These are phyloP conservation scores for Latrodectus hesperus DNA, from an alignment of 2,888 invertebrate species.

Conservation along the genomic window DNA sequence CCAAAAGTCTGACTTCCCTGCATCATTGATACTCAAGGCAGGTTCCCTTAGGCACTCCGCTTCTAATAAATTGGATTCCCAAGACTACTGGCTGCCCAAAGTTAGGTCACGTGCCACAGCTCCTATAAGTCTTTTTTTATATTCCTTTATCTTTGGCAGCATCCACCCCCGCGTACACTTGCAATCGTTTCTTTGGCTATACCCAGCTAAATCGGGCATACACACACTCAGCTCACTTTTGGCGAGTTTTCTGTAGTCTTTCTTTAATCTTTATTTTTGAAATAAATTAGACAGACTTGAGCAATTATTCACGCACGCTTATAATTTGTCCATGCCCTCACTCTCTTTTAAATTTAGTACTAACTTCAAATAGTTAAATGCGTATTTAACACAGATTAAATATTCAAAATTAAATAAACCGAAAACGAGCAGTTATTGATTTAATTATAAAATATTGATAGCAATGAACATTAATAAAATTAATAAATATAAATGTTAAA, in stretches of 20 bases:
- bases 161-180: slow-evolving; percentile 32
- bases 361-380: too few species aligned
- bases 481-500: too few species aligned
- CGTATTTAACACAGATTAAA: too few species aligned
- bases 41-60: slow-evolving; percentile 38
- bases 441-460: too few species aligned
- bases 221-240: slow-evolving; percentile 30
- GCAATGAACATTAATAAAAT: too few species aligned
- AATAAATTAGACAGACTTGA: too few species aligned
- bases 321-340: too few species aligned
- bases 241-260: slow-evolving; percentile 5
- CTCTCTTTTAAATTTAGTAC: too few species aligned
- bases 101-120: slow-evolving; percentile 55
- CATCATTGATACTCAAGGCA: slow-evolving; percentile 63
- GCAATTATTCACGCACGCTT: too few species aligned
- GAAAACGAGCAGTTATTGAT: too few species aligned
- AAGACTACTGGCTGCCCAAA: slow-evolving; percentile 51
- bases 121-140: slow-evolving; percentile 31
- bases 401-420: too few species aligned
- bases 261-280: too few species aligned
- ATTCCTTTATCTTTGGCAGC: slow-evolving; percentile 12
- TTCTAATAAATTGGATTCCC: slow-evolving; percentile 67
- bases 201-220: slow-evolving; percentile 10
- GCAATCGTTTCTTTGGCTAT: slow-evolving; percentile 16
- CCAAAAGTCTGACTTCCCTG: slow-evolving; percentile 54